These are phyloP conservation scores for Dasysyrphus tricinctus DNA, from an alignment of 2,888 invertebrate species.

Conservation along the genomic window DNA sequence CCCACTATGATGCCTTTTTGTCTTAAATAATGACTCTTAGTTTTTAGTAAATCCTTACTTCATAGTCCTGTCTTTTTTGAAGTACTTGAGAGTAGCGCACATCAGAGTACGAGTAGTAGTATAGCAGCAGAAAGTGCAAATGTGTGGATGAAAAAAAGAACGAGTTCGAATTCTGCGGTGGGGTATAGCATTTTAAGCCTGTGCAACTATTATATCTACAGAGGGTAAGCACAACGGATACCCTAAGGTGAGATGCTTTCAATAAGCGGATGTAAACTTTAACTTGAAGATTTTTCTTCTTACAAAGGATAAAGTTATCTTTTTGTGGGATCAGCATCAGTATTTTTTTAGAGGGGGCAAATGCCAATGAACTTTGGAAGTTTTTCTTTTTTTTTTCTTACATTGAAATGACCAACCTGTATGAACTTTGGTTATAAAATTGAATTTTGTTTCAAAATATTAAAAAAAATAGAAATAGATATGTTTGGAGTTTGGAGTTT, in stretches of 20 bases:
- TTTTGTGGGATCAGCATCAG: conserved; percentile 53
- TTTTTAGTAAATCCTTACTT: conserved; percentile 62
- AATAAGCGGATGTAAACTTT: conserved; percentile 71
- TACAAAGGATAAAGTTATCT: conserved; percentile 41
- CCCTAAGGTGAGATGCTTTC: conserved; percentile 72
- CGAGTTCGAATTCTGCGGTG: conserved; percentile 51
- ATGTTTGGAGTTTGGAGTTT: too few relatives aligned
- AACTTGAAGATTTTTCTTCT: conserved; percentile 56
- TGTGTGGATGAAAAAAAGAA: conserved; percentile 14
- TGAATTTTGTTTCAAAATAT: not conserved
- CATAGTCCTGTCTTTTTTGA: conserved; percentile 40
- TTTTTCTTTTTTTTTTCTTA: not conserved
- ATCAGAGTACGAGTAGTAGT: not conserved
- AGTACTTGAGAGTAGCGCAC: conserved; percentile 25
- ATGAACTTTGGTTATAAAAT: conserved; percentile 34
- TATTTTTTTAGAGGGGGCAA: conserved; percentile 43
- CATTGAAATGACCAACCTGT: conserved; percentile 4
- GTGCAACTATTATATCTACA: not conserved
- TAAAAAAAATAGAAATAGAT: too few relatives aligned
- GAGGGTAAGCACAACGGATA: conserved; percentile 41
- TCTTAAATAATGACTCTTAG: conserved; percentile 74
- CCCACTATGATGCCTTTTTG: conserved; percentile 60
- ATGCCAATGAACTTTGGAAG: conserved; percentile 53
- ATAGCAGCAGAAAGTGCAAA: conserved; percentile 56
- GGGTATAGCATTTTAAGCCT: conserved; percentile 46